A percentile compares a stretch with the other conserved stretches of the same genome.
These are phyloP conservation scores for Spodoptera frugiperda DNA, from an alignment of 1,140 invertebrate species.

Conservation along the genomic window DNA sequence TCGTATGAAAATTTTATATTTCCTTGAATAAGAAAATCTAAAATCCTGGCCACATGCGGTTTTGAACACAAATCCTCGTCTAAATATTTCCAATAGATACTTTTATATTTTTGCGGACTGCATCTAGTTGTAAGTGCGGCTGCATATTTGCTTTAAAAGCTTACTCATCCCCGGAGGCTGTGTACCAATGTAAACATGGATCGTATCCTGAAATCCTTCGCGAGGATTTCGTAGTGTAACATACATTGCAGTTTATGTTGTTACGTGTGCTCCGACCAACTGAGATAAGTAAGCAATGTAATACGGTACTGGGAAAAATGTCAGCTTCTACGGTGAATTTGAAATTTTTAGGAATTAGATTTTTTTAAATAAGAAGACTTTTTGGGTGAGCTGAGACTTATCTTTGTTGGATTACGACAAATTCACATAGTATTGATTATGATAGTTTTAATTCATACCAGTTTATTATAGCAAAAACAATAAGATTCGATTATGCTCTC, in stretches of 20 bases:
- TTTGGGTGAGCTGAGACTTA: not conserved
- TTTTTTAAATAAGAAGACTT: not conserved
- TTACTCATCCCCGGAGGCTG: conserved; percentile 39
- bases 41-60: not conserved
- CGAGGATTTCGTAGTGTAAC: conserved; percentile 24
- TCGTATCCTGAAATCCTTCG: conserved; percentile 41
- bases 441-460: no score
- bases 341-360: conserved; percentile 16
- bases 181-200: conserved; percentile 34
- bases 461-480: no score
- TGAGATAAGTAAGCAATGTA: conserved; percentile 55
- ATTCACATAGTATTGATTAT: no score
- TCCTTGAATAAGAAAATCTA: not conserved
- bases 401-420: not conserved
- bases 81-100: conserved; percentile 32
- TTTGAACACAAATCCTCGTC: conserved; percentile 3
- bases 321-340: conserved; percentile 45
- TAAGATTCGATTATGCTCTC: no score
- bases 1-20: no score
- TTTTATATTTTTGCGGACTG: conserved; percentile 18
- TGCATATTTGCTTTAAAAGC: conserved; percentile 43
- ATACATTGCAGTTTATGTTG: conserved; percentile 55
- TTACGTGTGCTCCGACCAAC: conserved; percentile 45
- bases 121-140: conserved; percentile 2
- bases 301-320: conserved; percentile 49